Percentiles rank a stretch among this genome's conserved stretches.
phyloP scores from a whole-genome alignment of 2,797 vertebrate genomes.

The Darevskia mixta region DNA sequence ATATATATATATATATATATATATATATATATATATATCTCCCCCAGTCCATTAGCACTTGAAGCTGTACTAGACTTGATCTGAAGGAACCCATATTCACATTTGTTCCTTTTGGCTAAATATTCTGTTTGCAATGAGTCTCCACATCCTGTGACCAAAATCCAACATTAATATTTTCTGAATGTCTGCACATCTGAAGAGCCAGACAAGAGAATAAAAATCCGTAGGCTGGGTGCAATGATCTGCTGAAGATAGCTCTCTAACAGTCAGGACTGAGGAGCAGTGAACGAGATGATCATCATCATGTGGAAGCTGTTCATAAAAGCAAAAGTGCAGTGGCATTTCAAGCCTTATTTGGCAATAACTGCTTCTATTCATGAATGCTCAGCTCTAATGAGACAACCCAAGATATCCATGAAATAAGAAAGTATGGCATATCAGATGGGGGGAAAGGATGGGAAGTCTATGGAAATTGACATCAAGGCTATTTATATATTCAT shows the following conservation, averaged over 20 bases:
- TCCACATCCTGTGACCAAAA: slow-evolving; percentile 31
- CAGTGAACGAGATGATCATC: slow-evolving; percentile 55
- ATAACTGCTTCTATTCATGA: slow-evolving; percentile 53
- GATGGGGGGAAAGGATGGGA: slow-evolving; percentile 6
- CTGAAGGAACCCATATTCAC: slow-evolving; percentile 12
- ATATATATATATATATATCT: neutral
- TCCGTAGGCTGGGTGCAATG: slow-evolving; percentile 18
- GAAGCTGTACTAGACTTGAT: neutral
- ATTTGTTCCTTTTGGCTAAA: slow-evolving; percentile 61
- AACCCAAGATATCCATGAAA: slow-evolving; percentile 50
- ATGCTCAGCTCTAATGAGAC: slow-evolving; percentile 55
- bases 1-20: too few relatives aligned
- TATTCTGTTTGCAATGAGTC: slow-evolving; percentile 53
- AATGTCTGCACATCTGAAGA: slow-evolving; percentile 50
- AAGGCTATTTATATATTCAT: slow-evolving; percentile 25
- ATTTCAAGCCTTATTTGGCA: slow-evolving; percentile 73
- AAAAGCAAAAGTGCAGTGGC: slow-evolving; percentile 64
- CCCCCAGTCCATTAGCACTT: neutral
- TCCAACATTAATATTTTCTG: slow-evolving; percentile 55
- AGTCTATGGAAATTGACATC: slow-evolving; percentile 25
- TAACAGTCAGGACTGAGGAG: slow-evolving; percentile 59
- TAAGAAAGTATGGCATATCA: slow-evolving; percentile 38
- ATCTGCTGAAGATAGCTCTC: slow-evolving; percentile 49
- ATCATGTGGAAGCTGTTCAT: slow-evolving; percentile 55
- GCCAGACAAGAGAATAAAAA: slow-evolving; percentile 50